These are phyloP conservation scores for Premnoplex brunnescens DNA, from an alignment of 2,797 vertebrate species.

Conservation along the genomic window DNA sequence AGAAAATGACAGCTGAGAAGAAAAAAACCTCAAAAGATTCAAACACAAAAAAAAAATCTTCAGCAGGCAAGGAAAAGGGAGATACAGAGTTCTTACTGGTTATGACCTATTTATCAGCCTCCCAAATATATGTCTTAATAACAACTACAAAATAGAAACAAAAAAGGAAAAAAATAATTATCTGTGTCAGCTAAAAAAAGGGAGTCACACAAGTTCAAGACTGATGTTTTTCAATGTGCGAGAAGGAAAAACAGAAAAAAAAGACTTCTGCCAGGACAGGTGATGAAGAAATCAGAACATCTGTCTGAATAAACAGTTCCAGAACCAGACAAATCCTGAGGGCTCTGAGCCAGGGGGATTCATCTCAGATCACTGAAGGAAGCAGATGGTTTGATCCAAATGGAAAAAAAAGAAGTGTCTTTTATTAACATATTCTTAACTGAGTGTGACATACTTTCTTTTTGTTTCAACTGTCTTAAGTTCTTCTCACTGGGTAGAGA, in stretches of 20 bases:
- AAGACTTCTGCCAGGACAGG: conserved; percentile 29
- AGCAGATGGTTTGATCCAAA: background rate
- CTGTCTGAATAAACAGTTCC: conserved; percentile 44
- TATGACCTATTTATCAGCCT: background rate
- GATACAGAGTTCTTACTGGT: background rate
- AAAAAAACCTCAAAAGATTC: background rate
- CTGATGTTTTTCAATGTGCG: conserved; percentile 22
- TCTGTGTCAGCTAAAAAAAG: background rate
- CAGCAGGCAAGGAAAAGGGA: background rate
- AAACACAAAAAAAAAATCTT: background rate
- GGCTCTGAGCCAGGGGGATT: background rate
- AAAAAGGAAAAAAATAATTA: background rate
- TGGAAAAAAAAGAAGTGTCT: background rate
- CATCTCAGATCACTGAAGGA: background rate
- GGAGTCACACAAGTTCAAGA: conserved; percentile 9
- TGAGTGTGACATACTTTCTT: background rate
- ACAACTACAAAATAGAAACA: background rate
- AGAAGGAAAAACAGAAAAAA: conserved; percentile 4
- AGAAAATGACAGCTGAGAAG: background rate
- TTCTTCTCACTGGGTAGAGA: background rate
- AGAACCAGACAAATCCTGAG: background rate
- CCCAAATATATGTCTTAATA: background rate
- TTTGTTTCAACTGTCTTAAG: background rate
- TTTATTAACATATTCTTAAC: background rate
- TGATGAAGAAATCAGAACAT: conserved; percentile 47